Conservation (phyloP, 1,140 invertebrate species). For the Aethina tumida region DNA sequence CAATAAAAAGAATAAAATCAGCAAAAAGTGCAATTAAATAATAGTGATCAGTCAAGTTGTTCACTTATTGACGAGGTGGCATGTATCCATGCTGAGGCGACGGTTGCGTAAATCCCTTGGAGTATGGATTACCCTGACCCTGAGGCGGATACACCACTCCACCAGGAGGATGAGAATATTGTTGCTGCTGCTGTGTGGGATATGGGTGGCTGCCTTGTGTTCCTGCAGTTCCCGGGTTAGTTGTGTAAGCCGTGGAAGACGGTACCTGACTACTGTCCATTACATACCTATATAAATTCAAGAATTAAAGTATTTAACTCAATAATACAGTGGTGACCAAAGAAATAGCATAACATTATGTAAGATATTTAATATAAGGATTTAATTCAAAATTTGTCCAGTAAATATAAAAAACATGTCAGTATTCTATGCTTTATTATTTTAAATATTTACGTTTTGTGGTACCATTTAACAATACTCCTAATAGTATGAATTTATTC, state of each 20-base stretch:
- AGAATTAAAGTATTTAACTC: slow-evolving; percentile 3
- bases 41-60: no score
- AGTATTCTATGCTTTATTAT: not conserved
- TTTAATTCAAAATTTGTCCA: no score
- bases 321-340: not conserved
- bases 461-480: no score
- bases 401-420: not conserved
- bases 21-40: no score
- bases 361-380: not conserved
- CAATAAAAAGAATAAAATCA: no score
- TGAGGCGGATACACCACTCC: slow-evolving; percentile 22
- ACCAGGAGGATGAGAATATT: slow-evolving; percentile 23
- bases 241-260: slow-evolving; percentile 26
- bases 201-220: slow-evolving; percentile 27
- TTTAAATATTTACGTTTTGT: no score
- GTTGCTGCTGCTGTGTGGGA: slow-evolving; percentile 21
- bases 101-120: slow-evolving; percentile 30
- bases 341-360: not conserved
- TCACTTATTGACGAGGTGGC: slow-evolving; percentile 30
- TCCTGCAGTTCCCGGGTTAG: no score
- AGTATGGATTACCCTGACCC: slow-evolving; percentile 30
- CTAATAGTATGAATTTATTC: no score
- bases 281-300: slow-evolving; percentile 22
- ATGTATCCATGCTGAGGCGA: slow-evolving; percentile 28
- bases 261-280: slow-evolving; percentile 29